These are phyloP conservation scores for Phortica okadai DNA, from an alignment of 2,888 invertebrate genomes.

Conservation along the genomic window DNA sequence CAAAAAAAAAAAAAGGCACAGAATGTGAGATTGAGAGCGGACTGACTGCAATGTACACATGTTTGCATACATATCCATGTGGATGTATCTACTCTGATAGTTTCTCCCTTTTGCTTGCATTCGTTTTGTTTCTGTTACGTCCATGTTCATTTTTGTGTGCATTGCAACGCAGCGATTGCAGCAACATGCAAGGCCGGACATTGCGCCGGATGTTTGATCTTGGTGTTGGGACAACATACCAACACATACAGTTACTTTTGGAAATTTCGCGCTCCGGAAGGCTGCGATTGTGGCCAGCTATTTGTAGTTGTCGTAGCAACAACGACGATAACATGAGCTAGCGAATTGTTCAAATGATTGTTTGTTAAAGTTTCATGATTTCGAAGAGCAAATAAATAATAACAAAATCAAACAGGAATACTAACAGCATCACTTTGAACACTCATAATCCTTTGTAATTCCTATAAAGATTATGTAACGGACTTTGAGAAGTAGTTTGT, in stretches of 20 bases:
- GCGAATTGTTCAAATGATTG: too few species aligned
- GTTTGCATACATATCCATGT: not conserved
- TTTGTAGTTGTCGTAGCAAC: not conserved
- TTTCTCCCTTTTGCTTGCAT: not conserved
- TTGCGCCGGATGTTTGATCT: not conserved
- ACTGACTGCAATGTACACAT: slow-evolving; percentile 3
- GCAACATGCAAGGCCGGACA: not conserved
- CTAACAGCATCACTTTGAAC: too few species aligned
- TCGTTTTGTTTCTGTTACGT: not conserved
- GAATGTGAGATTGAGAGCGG: not conserved
- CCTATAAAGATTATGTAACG: too few species aligned
- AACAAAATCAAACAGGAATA: too few species aligned
- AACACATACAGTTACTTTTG: not conserved
- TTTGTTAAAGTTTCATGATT: too few species aligned
- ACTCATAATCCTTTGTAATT: too few species aligned
- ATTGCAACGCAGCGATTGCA: not conserved
- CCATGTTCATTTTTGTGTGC: not conserved
- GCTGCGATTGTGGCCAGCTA: not conserved
- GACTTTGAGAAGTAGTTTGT: too few species aligned
- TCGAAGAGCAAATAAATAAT: too few species aligned
- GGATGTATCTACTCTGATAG: not conserved
- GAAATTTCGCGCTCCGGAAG: not conserved
- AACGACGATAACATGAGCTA: too few species aligned
- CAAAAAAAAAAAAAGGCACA: not conserved
- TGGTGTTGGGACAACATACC: not conserved